Evolutionary conservation across 2,888 invertebrate species (phyloP), one percentile per base, ranked within the genome.

Genomic region (Spodoptera littoralis): DNA sequence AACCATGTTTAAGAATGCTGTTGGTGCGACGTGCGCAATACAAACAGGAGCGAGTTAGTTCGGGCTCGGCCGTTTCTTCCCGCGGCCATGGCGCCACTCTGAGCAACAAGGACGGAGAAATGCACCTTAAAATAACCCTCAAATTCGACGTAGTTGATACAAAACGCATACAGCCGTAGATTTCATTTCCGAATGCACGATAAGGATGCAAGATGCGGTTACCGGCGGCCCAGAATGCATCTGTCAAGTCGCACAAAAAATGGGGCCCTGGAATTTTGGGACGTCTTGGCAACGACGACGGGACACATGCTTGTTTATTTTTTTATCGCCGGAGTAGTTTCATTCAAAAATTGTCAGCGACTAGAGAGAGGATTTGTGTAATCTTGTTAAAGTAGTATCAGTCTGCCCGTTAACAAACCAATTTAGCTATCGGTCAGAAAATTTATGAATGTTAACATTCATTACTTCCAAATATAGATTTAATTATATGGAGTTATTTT

Each of bases 181-280:
- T 90, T 88, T 87, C 86, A 88, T 91, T 90, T 90, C 87, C 84
- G 85, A 89, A 84, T 76, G 92, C 80, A 85, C 76, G 92, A 94
- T 90, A 93, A 90, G 92, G 94, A 94, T 76, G 91, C 90, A 93
- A 93, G 93, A 93, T 92, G 92, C 90, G 92, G 92, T 92, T 92
- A 90, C 91, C 84, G 90, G 91, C 92, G 89, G 90, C 89, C 90
- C 92, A 92, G 90, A 93, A 90, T 92, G 94, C 93, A 94, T 94
- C 94, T 93, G 93, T 93, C 92, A 92, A 91, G 90, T 86, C 83
- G 88, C 81, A 91, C 88, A 92, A 92, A 86, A 94, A 94, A 92
- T 83, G 85, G 88, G 88, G 88, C 90, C 85, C 88, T 85, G 93
- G 93, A 94, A 93, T 94, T 94, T 93, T 85, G 93, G 94, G 92